A percentile compares a stretch with the other conserved stretches of the same genome.
These are phyloP conservation scores for Alexandromys fortis DNA, from an alignment of 2,113 vertebrate genomes.

Conservation along the genomic window DNA sequence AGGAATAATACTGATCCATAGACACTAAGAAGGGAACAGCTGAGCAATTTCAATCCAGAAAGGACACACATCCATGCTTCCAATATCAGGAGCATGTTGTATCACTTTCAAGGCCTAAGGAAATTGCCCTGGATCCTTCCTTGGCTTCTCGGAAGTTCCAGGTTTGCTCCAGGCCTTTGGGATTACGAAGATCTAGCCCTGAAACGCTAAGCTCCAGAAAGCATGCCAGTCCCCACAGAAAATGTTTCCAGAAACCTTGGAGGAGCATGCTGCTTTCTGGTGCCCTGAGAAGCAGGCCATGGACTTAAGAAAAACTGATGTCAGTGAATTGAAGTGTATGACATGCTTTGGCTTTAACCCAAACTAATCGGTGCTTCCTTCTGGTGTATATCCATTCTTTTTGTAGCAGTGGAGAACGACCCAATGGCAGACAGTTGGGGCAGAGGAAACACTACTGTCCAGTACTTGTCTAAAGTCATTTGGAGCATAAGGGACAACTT, in stretches of 20 bases:
- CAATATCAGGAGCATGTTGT: neutral
- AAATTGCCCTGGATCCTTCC: neutral
- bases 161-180: neutral
- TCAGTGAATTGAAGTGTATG: neutral
- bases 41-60: neutral
- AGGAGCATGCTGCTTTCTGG: constrained; percentile 9
- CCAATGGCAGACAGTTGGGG: neutral
- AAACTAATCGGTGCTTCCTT: neutral
- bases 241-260: neutral
- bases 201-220: neutral
- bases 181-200: neutral
- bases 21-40: neutral
- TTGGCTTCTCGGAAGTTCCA: constrained; percentile 21
- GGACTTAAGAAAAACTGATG: neutral
- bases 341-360: neutral
- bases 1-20: constrained; percentile 53
- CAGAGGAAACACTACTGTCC: neutral
- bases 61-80: neutral
- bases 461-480: neutral
- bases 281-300: neutral
- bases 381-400: neutral
- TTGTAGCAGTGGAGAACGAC: neutral
- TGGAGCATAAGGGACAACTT: constrained; percentile 13
- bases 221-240: neutral
- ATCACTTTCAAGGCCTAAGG: neutral